These are phyloP conservation scores for Dugesia japonica DNA, from an alignment of 2,888 invertebrate species.

Conservation along the genomic window DNA sequence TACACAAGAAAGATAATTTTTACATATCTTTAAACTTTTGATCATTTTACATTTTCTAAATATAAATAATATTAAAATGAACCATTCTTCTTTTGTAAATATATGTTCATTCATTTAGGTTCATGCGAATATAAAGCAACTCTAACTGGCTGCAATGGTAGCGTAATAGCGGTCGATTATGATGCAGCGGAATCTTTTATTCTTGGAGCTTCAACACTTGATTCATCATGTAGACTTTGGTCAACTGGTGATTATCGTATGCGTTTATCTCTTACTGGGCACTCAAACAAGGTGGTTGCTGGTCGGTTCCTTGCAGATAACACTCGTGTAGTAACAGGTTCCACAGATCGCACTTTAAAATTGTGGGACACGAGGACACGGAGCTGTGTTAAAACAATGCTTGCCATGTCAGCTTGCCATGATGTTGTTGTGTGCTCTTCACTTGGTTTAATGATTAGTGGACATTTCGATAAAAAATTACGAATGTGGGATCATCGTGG, in stretches of 20 bases:
- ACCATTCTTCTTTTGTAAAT: too few relatives aligned
- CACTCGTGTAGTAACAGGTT: constrained; percentile 82
- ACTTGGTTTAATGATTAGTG: constrained; percentile 62
- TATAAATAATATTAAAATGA: too few relatives aligned
- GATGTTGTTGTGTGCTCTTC: constrained; percentile 63
- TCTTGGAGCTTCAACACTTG: constrained; percentile 73
- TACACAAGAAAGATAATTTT: too few relatives aligned
- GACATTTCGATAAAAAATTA: constrained; percentile 89
- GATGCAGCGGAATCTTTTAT: constrained; percentile 69
- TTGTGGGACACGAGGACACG: constrained; percentile 79
- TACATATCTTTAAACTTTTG: too few relatives aligned
- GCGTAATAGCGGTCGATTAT: constrained; percentile 85
- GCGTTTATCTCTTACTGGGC: constrained; percentile 80
- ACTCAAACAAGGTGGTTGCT: constrained; percentile 70
- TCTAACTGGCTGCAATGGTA: constrained; percentile 79
- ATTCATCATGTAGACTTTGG: constrained; percentile 90
- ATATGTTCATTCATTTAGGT: constrained; percentile 11
- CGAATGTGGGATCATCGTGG: constrained; percentile 67
- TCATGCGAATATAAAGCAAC: constrained; percentile 47
- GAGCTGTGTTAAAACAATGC: constrained; percentile 55
- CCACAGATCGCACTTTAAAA: constrained; percentile 87
- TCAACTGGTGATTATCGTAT: constrained; percentile 72
- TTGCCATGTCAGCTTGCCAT: constrained; percentile 82
- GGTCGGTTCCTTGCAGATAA: constrained; percentile 60
- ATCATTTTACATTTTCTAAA: too few relatives aligned